Evolutionary conservation across 2,113 vertebrate species (phyloP).

Genomic region (Triplophysa rosa): DNA sequence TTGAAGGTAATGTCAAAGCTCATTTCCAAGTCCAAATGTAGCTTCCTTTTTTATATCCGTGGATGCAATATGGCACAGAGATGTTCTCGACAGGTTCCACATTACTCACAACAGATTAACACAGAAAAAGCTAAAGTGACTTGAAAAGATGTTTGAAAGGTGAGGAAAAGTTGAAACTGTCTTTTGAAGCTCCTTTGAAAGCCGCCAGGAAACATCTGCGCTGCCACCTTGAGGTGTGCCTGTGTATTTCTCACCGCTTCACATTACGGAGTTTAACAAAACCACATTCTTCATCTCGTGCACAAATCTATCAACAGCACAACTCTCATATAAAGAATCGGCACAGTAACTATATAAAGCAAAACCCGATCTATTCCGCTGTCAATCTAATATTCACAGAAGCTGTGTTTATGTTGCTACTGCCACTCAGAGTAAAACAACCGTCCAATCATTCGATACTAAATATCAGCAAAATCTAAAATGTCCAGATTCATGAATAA

Average conservation of each 20-base stretch:
- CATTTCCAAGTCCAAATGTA: neutral
- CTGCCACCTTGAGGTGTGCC: constrained; percentile 71
- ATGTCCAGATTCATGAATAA: constrained; percentile 33
- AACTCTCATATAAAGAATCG: neutral
- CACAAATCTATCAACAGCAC: neutral
- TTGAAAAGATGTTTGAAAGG: neutral
- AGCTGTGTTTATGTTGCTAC: neutral
- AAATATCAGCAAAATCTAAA: neutral
- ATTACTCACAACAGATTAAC: neutral
- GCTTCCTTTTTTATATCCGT: neutral
- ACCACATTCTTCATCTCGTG: neutral
- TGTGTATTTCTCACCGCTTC: constrained; percentile 48
- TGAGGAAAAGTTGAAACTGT: neutral
- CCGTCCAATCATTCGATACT: neutral
- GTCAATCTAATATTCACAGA: neutral
- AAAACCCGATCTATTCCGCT: neutral
- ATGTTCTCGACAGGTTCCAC: neutral
- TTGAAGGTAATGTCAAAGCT: too few species aligned
- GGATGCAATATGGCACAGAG: neutral
- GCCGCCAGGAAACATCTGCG: constrained; percentile 58
- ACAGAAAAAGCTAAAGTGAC: neutral
- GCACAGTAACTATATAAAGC: neutral
- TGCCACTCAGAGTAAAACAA: neutral
- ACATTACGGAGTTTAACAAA: neutral
- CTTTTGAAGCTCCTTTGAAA: neutral